Evolutionary conservation across 2,797 vertebrate species (phyloP).

Genomic region (Myripristis jacobus): DNA sequence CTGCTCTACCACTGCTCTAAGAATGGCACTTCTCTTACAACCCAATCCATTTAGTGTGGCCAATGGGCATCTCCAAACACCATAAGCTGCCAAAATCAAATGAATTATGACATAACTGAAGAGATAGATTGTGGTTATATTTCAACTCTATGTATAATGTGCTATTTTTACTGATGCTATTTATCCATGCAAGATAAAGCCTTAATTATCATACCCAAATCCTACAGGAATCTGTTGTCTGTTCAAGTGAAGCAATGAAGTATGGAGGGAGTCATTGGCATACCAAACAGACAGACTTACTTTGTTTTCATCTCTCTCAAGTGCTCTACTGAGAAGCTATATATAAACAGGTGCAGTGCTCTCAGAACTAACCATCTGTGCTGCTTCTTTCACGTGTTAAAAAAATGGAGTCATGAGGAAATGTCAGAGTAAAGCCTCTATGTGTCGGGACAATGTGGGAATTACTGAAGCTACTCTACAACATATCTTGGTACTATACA

Average conservation of each 20-base stretch:
- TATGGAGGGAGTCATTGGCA: conserved; percentile 68
- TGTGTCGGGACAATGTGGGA: conserved; percentile 4
- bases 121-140: conserved; percentile 9
- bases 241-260: conserved; percentile 61
- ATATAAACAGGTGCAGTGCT: conserved; percentile 84
- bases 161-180: conserved; percentile 45
- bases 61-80: conserved; percentile 12
- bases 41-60: conserved; percentile 13
- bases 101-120: neutral
- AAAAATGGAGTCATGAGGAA: conserved; percentile 40
- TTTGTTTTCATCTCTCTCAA: conserved; percentile 82
- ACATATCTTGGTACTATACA: neutral
- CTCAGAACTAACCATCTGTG: conserved; percentile 83
- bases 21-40: neutral
- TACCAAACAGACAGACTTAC: conserved; percentile 79
- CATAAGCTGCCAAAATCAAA: conserved; percentile 27
- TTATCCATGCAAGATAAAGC: conserved; percentile 43
- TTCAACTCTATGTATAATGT: conserved; percentile 26
- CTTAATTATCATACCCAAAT: conserved; percentile 52
- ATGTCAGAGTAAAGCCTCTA: conserved; percentile 33
- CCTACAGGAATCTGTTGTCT: conserved; percentile 69
- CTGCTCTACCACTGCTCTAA: neutral
- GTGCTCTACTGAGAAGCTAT: conserved; percentile 82
- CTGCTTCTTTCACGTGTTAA: conserved; percentile 63
- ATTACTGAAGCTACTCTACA: neutral